A percentile compares a stretch with the other conserved stretches of the same genome.
phyloP scores from a whole-genome alignment of 2,888 invertebrate species.

The Eupithecia abbreviata region DNA sequence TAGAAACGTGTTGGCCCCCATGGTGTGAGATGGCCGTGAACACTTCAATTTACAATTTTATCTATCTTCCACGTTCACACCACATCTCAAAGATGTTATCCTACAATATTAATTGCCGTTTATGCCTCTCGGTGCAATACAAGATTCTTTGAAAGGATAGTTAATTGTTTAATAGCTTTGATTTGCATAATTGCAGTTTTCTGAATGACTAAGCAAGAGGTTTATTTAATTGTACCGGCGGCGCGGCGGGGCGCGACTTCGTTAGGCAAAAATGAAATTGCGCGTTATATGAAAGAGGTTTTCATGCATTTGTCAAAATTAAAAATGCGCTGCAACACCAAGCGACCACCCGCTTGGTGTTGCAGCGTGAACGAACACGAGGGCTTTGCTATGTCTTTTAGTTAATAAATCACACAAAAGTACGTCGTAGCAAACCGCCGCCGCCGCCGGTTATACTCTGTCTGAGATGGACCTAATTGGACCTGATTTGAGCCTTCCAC shows the following conservation, averaged over 20 bases:
- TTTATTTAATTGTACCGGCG: slow-evolving; percentile 10
- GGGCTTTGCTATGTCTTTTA: no score
- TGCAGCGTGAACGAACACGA: background rate
- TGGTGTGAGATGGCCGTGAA: background rate
- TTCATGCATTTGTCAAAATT: background rate
- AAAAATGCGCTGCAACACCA: background rate
- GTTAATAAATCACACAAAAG: no score
- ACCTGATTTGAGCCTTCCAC: no score
- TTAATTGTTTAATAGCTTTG: slow-evolving; percentile 36
- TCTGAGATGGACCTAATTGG: no score
- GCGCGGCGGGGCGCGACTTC: background rate
- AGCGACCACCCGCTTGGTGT: background rate
- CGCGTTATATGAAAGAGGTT: background rate
- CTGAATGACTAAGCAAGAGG: slow-evolving; percentile 33
- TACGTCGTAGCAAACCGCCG: no score
- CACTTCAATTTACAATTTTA: background rate
- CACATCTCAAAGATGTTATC: slow-evolving; percentile 27
- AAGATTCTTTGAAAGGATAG: slow-evolving; percentile 35
- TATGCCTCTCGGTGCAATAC: slow-evolving; percentile 33
- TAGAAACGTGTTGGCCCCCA: background rate
- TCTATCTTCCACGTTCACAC: background rate
- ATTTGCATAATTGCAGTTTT: slow-evolving; percentile 41
- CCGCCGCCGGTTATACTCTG: no score
- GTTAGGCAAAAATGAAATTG: background rate
- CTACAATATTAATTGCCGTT: slow-evolving; percentile 25